Conservation (phyloP, 2,888 invertebrate genomes). For the Autographa gamma region DNA sequence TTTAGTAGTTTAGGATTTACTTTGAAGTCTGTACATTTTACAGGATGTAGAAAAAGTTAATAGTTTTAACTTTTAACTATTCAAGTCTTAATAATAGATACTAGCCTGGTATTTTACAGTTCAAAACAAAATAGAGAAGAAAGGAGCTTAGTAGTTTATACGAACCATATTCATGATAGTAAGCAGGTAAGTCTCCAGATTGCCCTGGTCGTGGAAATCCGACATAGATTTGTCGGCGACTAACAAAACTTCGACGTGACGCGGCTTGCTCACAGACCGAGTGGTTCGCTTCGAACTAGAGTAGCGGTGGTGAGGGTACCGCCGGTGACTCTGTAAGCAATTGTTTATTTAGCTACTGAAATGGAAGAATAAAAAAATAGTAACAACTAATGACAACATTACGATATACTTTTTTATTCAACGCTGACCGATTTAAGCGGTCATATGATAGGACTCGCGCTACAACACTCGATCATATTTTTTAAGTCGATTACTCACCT, state of each 20-base stretch:
- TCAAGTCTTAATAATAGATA: background rate
- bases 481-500: constrained; percentile 50
- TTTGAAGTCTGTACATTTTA: background rate
- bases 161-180: constrained; percentile 97
- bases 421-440: background rate
- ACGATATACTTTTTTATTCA: too few relatives aligned
- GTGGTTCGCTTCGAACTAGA: constrained; percentile 64
- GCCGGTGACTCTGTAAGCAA: constrained; percentile 67
- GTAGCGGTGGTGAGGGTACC: constrained; percentile 64
- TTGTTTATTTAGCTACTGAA: constrained; percentile 19
- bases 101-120: background rate
- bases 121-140: background rate
- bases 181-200: constrained; percentile 95
- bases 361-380: too few relatives aligned
- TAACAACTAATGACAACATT: too few relatives aligned
- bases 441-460: too few relatives aligned
- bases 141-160: constrained; percentile 12
- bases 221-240: constrained; percentile 97
- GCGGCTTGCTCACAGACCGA: constrained; percentile 92
- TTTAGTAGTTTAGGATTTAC: background rate
- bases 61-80: background rate
- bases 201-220: constrained; percentile 95
- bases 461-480: background rate
- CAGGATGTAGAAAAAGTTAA: background rate
- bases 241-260: constrained; percentile 95